phyloP scores from a whole-genome alignment of 2,797 vertebrate genomes.

The Xenentodon cancila region DNA sequence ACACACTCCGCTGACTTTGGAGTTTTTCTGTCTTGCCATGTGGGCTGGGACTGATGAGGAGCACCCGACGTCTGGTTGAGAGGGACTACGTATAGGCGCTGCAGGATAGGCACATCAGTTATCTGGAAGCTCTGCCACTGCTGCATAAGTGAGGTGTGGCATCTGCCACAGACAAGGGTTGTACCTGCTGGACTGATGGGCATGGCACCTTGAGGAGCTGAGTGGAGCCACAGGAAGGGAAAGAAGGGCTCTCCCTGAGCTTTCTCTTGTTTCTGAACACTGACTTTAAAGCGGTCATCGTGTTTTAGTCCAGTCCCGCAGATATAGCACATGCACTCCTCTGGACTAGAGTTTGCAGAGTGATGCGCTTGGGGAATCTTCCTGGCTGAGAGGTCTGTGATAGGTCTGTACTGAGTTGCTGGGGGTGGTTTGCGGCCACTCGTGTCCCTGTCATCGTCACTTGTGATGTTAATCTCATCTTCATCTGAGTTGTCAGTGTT shows the following conservation, averaged over 20 bases:
- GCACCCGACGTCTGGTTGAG: conserved; percentile 72
- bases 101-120: conserved; percentile 92
- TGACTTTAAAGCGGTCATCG: conserved; percentile 82
- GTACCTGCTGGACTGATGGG: conserved; percentile 88
- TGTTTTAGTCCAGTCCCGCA: conserved; percentile 84
- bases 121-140: conserved; percentile 97
- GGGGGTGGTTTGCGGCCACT: conserved; percentile 35
- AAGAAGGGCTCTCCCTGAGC: conserved; percentile 88
- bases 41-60: conserved; percentile 42
- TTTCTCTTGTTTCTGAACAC: conserved; percentile 95
- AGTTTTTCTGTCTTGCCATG: conserved; percentile 32
- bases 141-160: conserved; percentile 93
- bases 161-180: conserved; percentile 89
- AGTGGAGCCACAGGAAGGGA: conserved; percentile 91
- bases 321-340: conserved; percentile 86
- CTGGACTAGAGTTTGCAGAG: conserved; percentile 35
- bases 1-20: conserved; percentile 32
- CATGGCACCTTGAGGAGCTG: conserved; percentile 84
- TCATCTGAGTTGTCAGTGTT: conserved; percentile 78
- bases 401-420: conserved; percentile 21
- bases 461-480: conserved; percentile 88
- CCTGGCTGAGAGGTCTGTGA: conserved; percentile 45
- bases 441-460: conserved; percentile 77
- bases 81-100: conserved; percentile 95
- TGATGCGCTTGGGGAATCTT: conserved; percentile 22